Evolutionary conservation across 2,797 vertebrate species (phyloP), one percentile per base, ranked within the genome.

Genomic region (Strix occidentalis): DNA sequence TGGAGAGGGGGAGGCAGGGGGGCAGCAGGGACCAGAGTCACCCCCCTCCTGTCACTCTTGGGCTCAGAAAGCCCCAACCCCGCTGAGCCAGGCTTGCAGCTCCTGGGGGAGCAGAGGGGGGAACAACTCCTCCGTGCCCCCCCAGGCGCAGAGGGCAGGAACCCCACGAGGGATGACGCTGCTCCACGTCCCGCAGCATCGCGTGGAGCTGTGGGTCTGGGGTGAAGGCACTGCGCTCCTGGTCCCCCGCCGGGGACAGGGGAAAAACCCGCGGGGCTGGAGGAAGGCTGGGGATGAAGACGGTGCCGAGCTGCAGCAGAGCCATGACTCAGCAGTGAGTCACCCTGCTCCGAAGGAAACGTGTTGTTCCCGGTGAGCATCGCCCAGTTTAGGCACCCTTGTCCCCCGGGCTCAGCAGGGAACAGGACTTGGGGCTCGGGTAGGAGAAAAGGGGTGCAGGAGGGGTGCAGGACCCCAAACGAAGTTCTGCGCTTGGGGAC

Each of bases 141-240:
- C 56, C 46, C 41, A 5, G 1, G 0, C 10, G 0, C 48, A 33
- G 41, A 16, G 48, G 37, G 26, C 28, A 43, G 53, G 56, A 29
- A 82, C 12, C 45, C 54, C 57, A 4, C 1, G 0, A 50, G 43
- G 26, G 76, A 78, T 1, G 5, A 23, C 11, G 61, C 56, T 45
- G 45, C 65, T 37, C 29, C 16, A 1, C 6, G 4, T 5, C 43
- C 64, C 1, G 0, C 31, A 58, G 83, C 66, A 7, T 15, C 8
- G 0, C 35, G 0, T 0, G 35, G 41, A 41, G n/a, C 54, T 2
- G 2, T 1, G 12, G 33, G 7, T 20, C 15, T 3, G 26, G 70
- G 31, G 12, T 0, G 0, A 72, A 45, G n/a, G 66, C 43, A 5
- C 12, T 1, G 1, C 0, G 1, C 9, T 57, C 23, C 25, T 2